Evolutionary conservation across 2,797 vertebrate genomes (phyloP).

Genomic region (Kryptolebias ocellatus): DNA sequence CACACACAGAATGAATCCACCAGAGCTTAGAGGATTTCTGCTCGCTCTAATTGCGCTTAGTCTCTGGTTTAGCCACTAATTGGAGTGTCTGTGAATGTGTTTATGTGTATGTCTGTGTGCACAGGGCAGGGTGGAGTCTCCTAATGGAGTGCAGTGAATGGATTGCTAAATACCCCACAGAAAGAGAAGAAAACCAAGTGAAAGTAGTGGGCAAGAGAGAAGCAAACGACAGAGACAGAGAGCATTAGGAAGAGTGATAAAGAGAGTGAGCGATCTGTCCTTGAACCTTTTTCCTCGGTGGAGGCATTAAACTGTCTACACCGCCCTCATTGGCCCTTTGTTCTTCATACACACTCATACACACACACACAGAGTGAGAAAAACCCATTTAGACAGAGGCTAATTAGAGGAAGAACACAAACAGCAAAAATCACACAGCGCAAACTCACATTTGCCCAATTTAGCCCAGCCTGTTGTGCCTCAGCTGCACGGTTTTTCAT

Average conservation of each 20-base stretch:
- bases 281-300: conserved; percentile 74
- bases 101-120: conserved; percentile 34
- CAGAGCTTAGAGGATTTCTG: conserved; percentile 65
- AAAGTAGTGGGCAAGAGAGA: conserved; percentile 38
- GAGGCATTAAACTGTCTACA: conserved; percentile 70
- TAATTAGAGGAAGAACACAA: conserved; percentile 62
- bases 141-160: conserved; percentile 73
- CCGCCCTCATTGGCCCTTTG: conserved; percentile 52
- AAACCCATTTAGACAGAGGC: conserved; percentile 56
- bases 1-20: conserved; percentile 43
- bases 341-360: conserved; percentile 16
- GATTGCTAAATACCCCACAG: conserved; percentile 72
- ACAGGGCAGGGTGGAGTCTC: conserved; percentile 57
- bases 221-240: conserved; percentile 29
- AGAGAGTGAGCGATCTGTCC: conserved; percentile 63
- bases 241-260: conserved; percentile 56
- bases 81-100: conserved; percentile 56
- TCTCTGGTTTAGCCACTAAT: conserved; percentile 73
- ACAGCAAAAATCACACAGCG: conserved; percentile 42
- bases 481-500: conserved; percentile 37
- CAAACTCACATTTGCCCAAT: conserved; percentile 45
- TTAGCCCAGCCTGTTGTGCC: conserved; percentile 44
- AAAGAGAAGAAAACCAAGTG: conserved; percentile 55
- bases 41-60: conserved; percentile 73
- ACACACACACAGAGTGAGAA: conserved; percentile 19